A percentile compares a stretch with the other conserved stretches of the same genome.
Evolutionary conservation across 2,888 invertebrate species (phyloP).

Genomic region (Bedellia somnulentella): DNA sequence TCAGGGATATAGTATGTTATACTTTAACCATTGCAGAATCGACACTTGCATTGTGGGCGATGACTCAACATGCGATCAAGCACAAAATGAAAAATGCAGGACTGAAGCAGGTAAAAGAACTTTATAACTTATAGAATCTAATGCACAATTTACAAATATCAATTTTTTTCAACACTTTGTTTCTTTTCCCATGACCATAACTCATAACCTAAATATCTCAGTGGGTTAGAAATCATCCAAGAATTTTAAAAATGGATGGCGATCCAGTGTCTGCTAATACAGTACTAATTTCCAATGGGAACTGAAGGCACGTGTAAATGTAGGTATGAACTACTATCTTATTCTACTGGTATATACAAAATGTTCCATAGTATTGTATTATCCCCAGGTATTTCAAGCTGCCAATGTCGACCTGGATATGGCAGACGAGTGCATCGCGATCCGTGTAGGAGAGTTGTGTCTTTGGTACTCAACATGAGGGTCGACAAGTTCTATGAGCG

Average conservation of each 20-base stretch:
- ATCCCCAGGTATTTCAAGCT: conserved; percentile 83
- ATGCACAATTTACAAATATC: too few species aligned
- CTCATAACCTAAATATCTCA: too few species aligned
- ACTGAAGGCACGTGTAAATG: neutral
- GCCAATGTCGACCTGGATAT: conserved; percentile 81
- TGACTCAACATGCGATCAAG: conserved; percentile 85
- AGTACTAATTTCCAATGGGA: too few species aligned
- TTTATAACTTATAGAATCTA: neutral
- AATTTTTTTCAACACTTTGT: too few species aligned
- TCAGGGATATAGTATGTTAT: too few species aligned
- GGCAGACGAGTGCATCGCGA: conserved; percentile 72
- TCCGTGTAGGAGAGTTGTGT: conserved; percentile 76
- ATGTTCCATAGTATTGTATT: too few species aligned
- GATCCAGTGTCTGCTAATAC: too few species aligned
- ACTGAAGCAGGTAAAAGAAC: conserved; percentile 66
- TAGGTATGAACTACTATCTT: neutral
- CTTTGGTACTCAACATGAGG: conserved; percentile 76
- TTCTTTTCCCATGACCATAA: too few species aligned
- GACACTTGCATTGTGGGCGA: conserved; percentile 95
- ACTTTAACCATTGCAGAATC: conserved; percentile 69
- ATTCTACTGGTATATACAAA: too few species aligned
- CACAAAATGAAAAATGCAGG: conserved; percentile 84
- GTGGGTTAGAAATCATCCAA: too few species aligned
- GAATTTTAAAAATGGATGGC: too few species aligned
- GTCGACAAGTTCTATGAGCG: conserved; percentile 83